Conservation (phyloP, 2,113 vertebrate species). For the Burhinus oedicnemus region DNA sequence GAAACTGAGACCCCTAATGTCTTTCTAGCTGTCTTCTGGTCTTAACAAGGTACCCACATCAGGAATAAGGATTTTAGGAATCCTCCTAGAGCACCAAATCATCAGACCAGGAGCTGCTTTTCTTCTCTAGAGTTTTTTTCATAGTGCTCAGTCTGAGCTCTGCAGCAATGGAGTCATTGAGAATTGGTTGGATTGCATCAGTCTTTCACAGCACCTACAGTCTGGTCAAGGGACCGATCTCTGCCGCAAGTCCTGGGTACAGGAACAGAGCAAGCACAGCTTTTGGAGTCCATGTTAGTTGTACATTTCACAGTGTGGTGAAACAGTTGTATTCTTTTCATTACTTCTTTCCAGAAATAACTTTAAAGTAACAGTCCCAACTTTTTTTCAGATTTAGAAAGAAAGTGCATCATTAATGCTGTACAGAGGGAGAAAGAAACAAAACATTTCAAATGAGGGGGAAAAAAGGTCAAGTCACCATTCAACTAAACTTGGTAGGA, state of each 20-base stretch:
- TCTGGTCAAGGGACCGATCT: not conserved
- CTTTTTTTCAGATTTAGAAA: not conserved
- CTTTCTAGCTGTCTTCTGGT: not conserved
- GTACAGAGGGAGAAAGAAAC: not conserved
- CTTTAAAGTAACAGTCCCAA: not conserved
- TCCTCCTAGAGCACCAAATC: not conserved
- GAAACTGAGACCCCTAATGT: not conserved
- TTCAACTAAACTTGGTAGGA: not conserved
- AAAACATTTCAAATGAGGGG: not conserved
- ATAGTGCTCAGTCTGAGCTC: not conserved
- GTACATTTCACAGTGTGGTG: not conserved
- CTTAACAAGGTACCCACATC: not conserved
- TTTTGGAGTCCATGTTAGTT: not conserved
- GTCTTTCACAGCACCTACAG: not conserved
- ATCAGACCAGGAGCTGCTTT: not conserved
- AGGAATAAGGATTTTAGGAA: not conserved
- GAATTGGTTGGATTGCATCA: not conserved
- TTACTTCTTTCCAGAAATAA: not conserved
- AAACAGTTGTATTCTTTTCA: not conserved
- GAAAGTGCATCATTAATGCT: not conserved
- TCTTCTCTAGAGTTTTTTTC: not conserved
- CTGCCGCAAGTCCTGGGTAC: not conserved
- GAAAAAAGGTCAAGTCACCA: not conserved
- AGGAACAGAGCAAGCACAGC: not conserved
- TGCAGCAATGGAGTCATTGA: not conserved